Base-by-base conservation (phyloP, 2,797 vertebrate species). In the Alfaro cultratus region DNA sequence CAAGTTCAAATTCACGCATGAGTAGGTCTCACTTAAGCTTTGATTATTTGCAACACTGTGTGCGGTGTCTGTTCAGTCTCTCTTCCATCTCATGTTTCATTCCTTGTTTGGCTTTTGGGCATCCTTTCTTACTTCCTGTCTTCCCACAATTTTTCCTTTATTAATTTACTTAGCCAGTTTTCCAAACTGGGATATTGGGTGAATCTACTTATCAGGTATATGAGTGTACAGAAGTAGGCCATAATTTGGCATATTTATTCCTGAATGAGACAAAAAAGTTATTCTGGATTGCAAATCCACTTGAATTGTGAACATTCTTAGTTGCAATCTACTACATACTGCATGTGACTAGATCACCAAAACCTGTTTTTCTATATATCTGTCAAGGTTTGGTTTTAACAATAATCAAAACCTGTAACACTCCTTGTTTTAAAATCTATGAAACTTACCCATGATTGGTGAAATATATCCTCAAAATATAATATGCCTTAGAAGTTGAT, bases 1-100 rank as follows among this genome's bases (percentile, higher is more conserved):
- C 92, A 90, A 84, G 92, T 93, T 93, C 90, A 92, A 86, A 82
- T 86, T 82, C 81, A 36, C 2, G 31, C 46, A 43, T 88, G 75
- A 83, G 78, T 47, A 79, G 81, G 85, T 83, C 80, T 89, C 84
- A 67, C 85, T 79, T 18, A 26, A n/a, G 78, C 81, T 92, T 87
- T 62, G 57, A 62, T 62, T 89, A 78, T 91, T 91, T 90, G 73
- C 67, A 80, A 68, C 60, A 31, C 77, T 36, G 75, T 85, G 62
- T 49, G 34, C n/a, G 43, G 83, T 75, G 77, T 60, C 2, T 31
- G 29, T 34, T 2, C 43, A 49, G 53, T 64, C 34, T 88, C 76
- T 80, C 26, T 83, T 83, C 15, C 60, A 21, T 83, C n/a, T 55
- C 46, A 16, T 74, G 31, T 78, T 80, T 81, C 5, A 39, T 77